Percentiles rank a stretch among this genome's conserved stretches.
Conservation (phyloP, 1,140 invertebrate genomes). For the Scaptomyza montana region DNA sequence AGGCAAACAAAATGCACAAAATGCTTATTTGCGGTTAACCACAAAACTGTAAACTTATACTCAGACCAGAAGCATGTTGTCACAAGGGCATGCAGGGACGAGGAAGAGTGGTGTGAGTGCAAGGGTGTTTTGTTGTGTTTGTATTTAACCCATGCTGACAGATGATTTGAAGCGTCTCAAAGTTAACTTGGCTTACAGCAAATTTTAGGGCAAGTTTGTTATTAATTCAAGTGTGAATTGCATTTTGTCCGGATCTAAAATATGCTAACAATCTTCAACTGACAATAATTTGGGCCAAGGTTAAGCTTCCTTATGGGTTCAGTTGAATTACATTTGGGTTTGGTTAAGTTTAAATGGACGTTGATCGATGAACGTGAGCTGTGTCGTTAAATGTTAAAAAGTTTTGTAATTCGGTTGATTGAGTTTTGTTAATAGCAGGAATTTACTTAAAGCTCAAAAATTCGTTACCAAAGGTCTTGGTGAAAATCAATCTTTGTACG, state of each 20-base stretch:
- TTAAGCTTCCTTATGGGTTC: slow-evolving; percentile 17
- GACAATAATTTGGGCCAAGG: slow-evolving; percentile 53
- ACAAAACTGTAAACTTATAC: slow-evolving; percentile 74
- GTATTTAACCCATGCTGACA: slow-evolving; percentile 25
- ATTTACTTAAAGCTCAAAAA: slow-evolving; percentile 23
- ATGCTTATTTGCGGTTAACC: slow-evolving; percentile 77
- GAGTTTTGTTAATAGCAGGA: slow-evolving; percentile 18
- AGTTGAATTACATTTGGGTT: background rate
- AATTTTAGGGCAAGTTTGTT: slow-evolving; percentile 25
- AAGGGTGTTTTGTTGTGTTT: background rate
- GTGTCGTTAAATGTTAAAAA: slow-evolving; percentile 36
- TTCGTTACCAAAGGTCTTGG: slow-evolving; percentile 28
- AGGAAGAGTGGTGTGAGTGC: background rate
- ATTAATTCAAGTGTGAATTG: slow-evolving; percentile 65
- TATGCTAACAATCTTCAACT: background rate
- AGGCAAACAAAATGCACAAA: slow-evolving; percentile 71
- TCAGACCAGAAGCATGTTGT: slow-evolving; percentile 17
- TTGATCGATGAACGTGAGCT: slow-evolving; percentile 51
- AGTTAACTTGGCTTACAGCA: slow-evolving; percentile 39
- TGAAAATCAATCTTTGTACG: slow-evolving; percentile 9
- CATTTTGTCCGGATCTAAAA: slow-evolving; percentile 16
- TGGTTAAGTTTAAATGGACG: slow-evolving; percentile 9
- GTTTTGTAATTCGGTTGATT: slow-evolving; percentile 27
- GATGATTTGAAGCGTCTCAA: slow-evolving; percentile 34
- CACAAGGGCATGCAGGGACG: slow-evolving; percentile 1